Percentiles rank a stretch among this genome's conserved stretches.
Conservation (phyloP, 37 sponge, comb jelly and placozoan genomes). For the Axinella damicornis region DNA sequence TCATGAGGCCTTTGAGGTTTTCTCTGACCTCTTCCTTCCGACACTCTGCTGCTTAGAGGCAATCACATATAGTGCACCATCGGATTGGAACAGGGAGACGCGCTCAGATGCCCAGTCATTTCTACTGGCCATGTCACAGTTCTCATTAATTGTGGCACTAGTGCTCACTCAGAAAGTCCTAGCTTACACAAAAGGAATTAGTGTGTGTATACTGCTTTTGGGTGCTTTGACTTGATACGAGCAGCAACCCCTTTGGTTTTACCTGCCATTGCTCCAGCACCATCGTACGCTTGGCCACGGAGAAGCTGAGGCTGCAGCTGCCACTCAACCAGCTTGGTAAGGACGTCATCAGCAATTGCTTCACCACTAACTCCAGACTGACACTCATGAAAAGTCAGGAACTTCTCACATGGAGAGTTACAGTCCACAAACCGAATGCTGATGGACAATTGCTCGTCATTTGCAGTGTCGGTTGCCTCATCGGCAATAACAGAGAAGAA, state of each 20-base stretch:
- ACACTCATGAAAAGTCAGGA: constrained; percentile 69
- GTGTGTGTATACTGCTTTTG: constrained; percentile 58
- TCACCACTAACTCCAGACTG: constrained; percentile 64
- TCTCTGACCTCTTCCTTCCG: constrained; percentile 31
- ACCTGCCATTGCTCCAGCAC: constrained; percentile 78
- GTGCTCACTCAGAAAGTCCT: constrained; percentile 62
- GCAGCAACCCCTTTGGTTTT: constrained; percentile 42
- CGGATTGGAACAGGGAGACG: constrained; percentile 73
- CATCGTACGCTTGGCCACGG: constrained; percentile 85
- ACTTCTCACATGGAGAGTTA: constrained; percentile 64
- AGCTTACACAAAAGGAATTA: no score
- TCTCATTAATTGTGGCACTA: constrained; percentile 47
- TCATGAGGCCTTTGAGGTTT: no score
- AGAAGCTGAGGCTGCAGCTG: constrained; percentile 63
- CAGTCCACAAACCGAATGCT: constrained; percentile 66
- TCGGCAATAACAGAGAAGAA: constrained; percentile 77
- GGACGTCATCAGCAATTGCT: constrained; percentile 69
- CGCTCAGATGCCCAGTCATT: constrained; percentile 69
- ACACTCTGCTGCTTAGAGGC: constrained; percentile 48
- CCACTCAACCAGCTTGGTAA: constrained; percentile 12
- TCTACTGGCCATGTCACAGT: neutral
- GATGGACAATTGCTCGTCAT: constrained; percentile 67
- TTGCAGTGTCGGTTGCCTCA: constrained; percentile 73
- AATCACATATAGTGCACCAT: constrained; percentile 23
- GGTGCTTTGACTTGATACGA: constrained; percentile 34